A percentile compares a stretch with the other conserved stretches of the same genome.
Evolutionary conservation across 2,888 invertebrate species (phyloP).

Genomic region (Cantharis rufa): DNA sequence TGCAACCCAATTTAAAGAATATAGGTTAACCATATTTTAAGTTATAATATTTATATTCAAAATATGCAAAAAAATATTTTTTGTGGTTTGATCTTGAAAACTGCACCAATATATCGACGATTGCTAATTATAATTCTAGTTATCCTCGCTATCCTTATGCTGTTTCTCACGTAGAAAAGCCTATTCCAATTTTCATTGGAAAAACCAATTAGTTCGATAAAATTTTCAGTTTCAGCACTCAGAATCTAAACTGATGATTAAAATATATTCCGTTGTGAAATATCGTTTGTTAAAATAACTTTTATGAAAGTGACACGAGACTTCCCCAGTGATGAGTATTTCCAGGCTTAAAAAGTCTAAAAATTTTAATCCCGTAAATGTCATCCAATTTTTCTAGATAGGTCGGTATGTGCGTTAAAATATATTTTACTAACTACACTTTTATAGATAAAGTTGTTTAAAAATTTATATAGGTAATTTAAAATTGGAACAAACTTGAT

Average conservation of each 20-base stretch:
- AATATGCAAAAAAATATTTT: too few species aligned
- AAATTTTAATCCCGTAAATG: not conserved
- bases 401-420: not conserved
- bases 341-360: not conserved
- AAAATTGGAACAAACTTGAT: not conserved
- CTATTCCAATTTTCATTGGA: not conserved
- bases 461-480: not conserved
- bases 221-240: not conserved
- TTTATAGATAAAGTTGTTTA: not conserved
- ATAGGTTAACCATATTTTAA: not conserved
- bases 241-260: not conserved
- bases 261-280: not conserved
- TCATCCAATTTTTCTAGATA: not conserved
- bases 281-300: not conserved
- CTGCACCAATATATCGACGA: not conserved
- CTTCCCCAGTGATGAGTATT: not conserved
- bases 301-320: not conserved
- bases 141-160: not conserved
- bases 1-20: not conserved
- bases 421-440: not conserved
- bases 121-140: not conserved
- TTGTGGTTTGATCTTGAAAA: not conserved
- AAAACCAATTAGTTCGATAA: not conserved
- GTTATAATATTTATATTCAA: too few species aligned
- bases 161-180: not conserved